Conservation (phyloP, 2,797 vertebrate genomes). For the Phataginus tetradactyla region DNA sequence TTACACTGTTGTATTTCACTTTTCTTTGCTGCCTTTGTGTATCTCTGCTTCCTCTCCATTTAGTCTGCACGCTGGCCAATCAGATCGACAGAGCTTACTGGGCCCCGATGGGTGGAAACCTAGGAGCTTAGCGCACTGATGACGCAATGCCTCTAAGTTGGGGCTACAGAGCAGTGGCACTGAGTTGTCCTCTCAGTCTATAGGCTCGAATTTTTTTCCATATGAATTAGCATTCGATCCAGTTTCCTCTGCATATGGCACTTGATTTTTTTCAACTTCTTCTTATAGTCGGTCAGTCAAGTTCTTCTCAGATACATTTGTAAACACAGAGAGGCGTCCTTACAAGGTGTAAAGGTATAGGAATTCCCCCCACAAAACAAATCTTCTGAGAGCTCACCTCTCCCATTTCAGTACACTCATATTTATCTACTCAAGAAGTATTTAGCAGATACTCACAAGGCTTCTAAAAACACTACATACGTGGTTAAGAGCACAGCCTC, state of each 20-base stretch:
- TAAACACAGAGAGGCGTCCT: not conserved
- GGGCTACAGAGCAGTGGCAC: not conserved
- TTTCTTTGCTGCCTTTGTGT: not conserved
- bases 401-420: not conserved
- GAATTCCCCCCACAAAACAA: not conserved
- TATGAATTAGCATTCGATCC: not conserved
- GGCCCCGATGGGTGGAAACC: not conserved
- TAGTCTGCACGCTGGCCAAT: not conserved
- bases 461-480: not conserved
- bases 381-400: not conserved
- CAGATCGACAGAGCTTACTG: fast-evolving
- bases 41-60: not conserved
- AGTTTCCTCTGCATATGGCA: not conserved
- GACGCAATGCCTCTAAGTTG: fast-evolving
- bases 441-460: not conserved
- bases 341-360: not conserved
- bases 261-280: not conserved
- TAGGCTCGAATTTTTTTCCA: not conserved
- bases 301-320: not conserved
- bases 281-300: not conserved
- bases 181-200: not conserved
- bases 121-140: fast-evolving
- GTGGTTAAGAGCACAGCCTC: not conserved
- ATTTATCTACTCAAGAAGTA: not conserved
- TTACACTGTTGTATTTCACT: not conserved